Evolutionary conservation across 2,888 invertebrate genomes (phyloP).

Genomic region (Molanna angustata): DNA sequence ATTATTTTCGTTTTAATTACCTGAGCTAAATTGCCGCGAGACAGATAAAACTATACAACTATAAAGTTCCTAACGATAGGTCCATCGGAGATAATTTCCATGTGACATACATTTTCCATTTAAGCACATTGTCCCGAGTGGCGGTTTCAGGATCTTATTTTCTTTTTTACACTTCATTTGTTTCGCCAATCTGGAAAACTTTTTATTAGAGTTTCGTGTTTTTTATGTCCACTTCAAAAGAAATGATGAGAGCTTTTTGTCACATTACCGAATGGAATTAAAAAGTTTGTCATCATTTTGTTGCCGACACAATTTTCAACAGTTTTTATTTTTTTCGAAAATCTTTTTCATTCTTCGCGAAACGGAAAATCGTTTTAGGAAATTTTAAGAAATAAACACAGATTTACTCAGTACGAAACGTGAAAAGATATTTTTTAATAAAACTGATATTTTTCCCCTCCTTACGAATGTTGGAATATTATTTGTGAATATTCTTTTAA

Average conservation of each 20-base stretch:
- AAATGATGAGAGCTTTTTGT: conserved; percentile 32
- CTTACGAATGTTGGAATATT: no score
- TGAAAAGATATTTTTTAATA: no score
- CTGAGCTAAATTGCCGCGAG: no score
- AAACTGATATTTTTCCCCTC: no score
- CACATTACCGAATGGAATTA: conserved; percentile 30
- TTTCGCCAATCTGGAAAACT: conserved; percentile 20
- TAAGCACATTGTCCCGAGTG: conserved; percentile 18
- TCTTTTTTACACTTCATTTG: conserved; percentile 31
- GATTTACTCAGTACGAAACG: no score
- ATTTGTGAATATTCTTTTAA: no score
- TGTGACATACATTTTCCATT: conserved; percentile 30
- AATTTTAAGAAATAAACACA: no score
- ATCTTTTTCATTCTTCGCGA: no score
- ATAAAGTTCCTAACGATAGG: no score
- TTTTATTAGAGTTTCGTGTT: conserved; percentile 30
- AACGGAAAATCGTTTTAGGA: no score
- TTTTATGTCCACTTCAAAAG: conserved; percentile 26
- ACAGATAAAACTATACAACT: neutral
- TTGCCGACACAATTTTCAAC: conserved; percentile 10
- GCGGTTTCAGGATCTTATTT: conserved; percentile 26
- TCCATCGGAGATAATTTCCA: conserved; percentile 8
- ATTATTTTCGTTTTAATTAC: no score
- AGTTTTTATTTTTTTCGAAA: no score
- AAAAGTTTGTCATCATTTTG: conserved; percentile 18